Percentiles rank a stretch among this genome's conserved stretches.
phyloP scores from a whole-genome alignment of 1,140 invertebrate species.

The Nixonia krombeini region DNA sequence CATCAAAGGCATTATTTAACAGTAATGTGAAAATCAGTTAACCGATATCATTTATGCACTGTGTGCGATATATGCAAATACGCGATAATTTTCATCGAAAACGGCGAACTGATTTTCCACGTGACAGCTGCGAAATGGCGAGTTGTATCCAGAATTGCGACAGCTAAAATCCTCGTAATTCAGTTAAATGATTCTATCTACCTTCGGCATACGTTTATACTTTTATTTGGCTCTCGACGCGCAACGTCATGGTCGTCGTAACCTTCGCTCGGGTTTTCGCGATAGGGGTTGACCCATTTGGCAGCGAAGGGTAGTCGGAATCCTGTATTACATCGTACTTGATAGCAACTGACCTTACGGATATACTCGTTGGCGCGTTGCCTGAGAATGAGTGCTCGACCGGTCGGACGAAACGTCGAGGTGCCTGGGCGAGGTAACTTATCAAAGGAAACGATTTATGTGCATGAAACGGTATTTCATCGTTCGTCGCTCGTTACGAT shows the following conservation, averaged over 20 bases:
- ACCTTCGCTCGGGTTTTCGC: conserved; percentile 26
- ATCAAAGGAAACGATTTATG: conserved; percentile 41
- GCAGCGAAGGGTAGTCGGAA: conserved; percentile 36
- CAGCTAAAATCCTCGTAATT: conserved; percentile 24
- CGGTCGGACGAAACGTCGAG: conserved; percentile 62
- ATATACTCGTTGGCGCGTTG: conserved; percentile 60
- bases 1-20: too few species aligned
- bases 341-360: conserved; percentile 64
- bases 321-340: conserved; percentile 49
- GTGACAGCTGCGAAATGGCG: neutral
- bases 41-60: too few species aligned
- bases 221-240: conserved; percentile 38
- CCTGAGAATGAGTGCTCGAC: conserved; percentile 57
- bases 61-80: too few species aligned
- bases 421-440: conserved; percentile 48
- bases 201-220: conserved; percentile 26
- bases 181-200: conserved; percentile 13
- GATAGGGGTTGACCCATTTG: conserved; percentile 55
- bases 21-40: too few species aligned
- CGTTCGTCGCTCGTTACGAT: too few species aligned
- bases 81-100: too few species aligned
- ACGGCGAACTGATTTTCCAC: too few species aligned
- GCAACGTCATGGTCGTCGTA: conserved; percentile 31
- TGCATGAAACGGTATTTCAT: too few species aligned
- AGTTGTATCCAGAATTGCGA: conserved; percentile 9